phyloP scores from a whole-genome alignment of 2,888 invertebrate genomes.

The Cephus spinipes region DNA sequence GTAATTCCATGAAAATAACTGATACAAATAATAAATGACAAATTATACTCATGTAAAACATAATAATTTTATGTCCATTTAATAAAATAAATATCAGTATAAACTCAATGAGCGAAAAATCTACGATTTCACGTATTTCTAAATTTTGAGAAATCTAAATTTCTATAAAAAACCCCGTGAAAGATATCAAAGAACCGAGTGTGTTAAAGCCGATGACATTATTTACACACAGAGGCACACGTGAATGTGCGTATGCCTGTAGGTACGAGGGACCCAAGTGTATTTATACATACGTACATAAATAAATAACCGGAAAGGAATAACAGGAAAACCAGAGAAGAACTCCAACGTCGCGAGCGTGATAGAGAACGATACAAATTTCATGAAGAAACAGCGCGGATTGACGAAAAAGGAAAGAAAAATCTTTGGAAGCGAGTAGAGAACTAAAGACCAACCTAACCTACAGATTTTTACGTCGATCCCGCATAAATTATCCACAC shows the following conservation, averaged over 20 bases:
- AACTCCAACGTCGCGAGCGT: slow-evolving; percentile 18
- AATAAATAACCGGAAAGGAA: slow-evolving; percentile 38
- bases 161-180: background rate
- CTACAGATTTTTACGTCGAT: slow-evolving; percentile 50
- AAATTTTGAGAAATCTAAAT: background rate
- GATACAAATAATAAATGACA: background rate
- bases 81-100: background rate
- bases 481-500: slow-evolving; percentile 23
- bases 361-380: slow-evolving; percentile 19
- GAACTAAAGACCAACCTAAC: slow-evolving; percentile 55
- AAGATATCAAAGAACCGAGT: background rate
- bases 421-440: slow-evolving; percentile 41
- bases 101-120: background rate
- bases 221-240: slow-evolving; percentile 20
- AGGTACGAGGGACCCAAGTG: slow-evolving; percentile 33
- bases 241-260: slow-evolving; percentile 16
- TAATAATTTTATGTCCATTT: background rate
- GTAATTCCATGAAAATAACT: background rate
- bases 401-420: slow-evolving; percentile 30
- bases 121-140: background rate
- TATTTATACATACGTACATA: slow-evolving; percentile 43
- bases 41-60: background rate
- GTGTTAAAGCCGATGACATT: background rate
- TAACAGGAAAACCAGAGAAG: background rate
- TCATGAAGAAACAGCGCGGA: slow-evolving; percentile 3